phyloP scores from a whole-genome alignment of 1,140 invertebrate genomes.

The Anthonomus grandis region DNA sequence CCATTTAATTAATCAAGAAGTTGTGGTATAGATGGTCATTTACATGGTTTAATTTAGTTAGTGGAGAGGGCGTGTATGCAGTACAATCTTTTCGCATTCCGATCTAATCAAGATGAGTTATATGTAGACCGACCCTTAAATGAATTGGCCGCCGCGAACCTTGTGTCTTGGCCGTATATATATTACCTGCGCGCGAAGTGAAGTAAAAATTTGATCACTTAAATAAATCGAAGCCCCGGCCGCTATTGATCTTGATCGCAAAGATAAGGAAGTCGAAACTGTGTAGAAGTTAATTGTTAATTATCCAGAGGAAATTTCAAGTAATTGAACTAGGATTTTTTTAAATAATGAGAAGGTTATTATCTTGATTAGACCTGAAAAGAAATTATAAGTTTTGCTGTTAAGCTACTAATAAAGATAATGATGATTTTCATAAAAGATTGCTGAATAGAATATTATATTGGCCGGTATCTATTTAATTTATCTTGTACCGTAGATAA shows the following conservation, averaged over 20 bases:
- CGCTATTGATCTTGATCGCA: slow-evolving; percentile 18
- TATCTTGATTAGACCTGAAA: too few species aligned
- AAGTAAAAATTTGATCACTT: slow-evolving; percentile 20
- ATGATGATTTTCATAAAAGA: too few species aligned
- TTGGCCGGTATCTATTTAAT: too few species aligned
- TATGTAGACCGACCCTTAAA: slow-evolving; percentile 29
- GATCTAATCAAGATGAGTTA: slow-evolving; percentile 39
- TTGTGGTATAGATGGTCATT: too few species aligned
- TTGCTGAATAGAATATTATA: too few species aligned
- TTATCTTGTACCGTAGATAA: too few species aligned
- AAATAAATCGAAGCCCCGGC: slow-evolving; percentile 22
- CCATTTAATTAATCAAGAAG: slow-evolving; percentile 34
- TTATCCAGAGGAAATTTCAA: slow-evolving; percentile 19
- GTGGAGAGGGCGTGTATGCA: slow-evolving; percentile 28
- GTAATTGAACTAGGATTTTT: too few species aligned
- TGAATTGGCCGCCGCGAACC: slow-evolving; percentile 22
- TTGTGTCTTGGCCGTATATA: slow-evolving; percentile 18
- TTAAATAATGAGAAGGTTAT: too few species aligned
- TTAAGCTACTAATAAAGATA: too few species aligned
- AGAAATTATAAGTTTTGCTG: too few species aligned
- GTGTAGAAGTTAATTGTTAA: slow-evolving; percentile 17
- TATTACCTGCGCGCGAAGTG: too few species aligned
- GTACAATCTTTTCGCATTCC: slow-evolving; percentile 35
- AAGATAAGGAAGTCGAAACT: slow-evolving; percentile 13
- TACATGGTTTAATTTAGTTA: slow-evolving; percentile 36